Evolutionary conservation across 2,113 vertebrate genomes (phyloP).

Genomic region (Elaphurus davidianus): DNA sequence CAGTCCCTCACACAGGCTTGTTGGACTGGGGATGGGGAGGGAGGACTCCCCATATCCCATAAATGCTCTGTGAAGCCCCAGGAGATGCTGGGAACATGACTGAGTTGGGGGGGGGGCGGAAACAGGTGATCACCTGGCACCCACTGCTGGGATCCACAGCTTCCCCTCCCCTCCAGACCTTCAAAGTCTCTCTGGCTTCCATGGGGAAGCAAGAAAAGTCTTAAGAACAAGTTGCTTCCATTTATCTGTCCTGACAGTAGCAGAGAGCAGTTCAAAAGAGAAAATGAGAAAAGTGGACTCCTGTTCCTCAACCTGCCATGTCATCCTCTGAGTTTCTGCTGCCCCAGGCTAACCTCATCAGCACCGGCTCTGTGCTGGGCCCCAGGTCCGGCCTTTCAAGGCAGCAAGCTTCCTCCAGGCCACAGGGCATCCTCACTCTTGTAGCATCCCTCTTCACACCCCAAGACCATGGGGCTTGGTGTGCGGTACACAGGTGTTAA

Average conservation of each 20-base stretch:
- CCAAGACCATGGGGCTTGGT: neutral
- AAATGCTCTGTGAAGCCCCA: neutral
- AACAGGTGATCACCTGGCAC: neutral
- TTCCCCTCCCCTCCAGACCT: neutral
- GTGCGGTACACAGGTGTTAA: neutral
- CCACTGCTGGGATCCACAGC: neutral
- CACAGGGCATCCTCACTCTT: neutral
- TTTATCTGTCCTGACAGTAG: neutral
- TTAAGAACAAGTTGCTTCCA: neutral
- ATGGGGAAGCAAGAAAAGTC: neutral
- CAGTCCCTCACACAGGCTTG: neutral
- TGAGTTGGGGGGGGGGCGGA: neutral
- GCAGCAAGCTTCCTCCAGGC: neutral
- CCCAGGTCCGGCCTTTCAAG: neutral
- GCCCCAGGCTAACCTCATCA: neutral
- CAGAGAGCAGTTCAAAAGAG: neutral
- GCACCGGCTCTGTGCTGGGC: neutral
- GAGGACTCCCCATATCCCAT: accelerated
- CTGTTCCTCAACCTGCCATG: neutral
- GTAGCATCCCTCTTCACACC: neutral
- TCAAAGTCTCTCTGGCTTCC: neutral
- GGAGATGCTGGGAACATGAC: neutral
- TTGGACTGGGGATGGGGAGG: neutral
- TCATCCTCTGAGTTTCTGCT: neutral
- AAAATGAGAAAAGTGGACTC: neutral